Percentiles rank a stretch among this genome's conserved stretches.
Evolutionary conservation across 2,888 invertebrate species (phyloP).

Genomic region (Alloplasta piceator): DNA sequence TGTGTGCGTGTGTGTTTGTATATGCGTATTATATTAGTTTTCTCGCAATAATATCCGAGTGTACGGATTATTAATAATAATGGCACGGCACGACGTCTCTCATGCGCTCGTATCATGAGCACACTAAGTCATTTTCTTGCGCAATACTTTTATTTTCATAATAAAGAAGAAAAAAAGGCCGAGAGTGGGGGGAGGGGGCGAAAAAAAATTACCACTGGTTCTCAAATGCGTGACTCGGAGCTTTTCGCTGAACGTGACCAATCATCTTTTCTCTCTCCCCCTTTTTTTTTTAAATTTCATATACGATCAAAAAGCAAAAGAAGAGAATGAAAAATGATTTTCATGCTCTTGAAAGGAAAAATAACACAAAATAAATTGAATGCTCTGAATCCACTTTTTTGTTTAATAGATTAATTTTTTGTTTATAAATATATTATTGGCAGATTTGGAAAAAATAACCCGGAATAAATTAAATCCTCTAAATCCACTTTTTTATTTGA

Average conservation of each 20-base stretch:
- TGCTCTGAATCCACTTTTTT: too few species aligned
- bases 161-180: constrained; percentile 70
- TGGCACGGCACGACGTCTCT: constrained; percentile 76
- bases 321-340: background rate
- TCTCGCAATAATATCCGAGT: constrained; percentile 75
- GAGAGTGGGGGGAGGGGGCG: background rate
- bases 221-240: constrained; percentile 57
- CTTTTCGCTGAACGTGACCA: background rate
- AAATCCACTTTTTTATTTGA: too few species aligned
- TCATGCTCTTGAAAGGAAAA: background rate
- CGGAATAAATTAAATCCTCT: too few species aligned
- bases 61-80: constrained; percentile 81
- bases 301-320: background rate
- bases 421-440: too few species aligned
- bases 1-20: constrained; percentile 21
- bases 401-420: too few species aligned
- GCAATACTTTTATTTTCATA: constrained; percentile 79
- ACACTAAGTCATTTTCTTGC: constrained; percentile 77
- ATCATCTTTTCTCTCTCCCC: constrained; percentile 4
- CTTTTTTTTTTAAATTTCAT: background rate
- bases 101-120: constrained; percentile 76
- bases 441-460: background rate
- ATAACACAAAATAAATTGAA: too few species aligned
- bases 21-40: constrained; percentile 66
- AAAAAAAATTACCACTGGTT: constrained; percentile 68